Conservation (phyloP, 2,113 vertebrate genomes). For the Colaptes auratus region DNA sequence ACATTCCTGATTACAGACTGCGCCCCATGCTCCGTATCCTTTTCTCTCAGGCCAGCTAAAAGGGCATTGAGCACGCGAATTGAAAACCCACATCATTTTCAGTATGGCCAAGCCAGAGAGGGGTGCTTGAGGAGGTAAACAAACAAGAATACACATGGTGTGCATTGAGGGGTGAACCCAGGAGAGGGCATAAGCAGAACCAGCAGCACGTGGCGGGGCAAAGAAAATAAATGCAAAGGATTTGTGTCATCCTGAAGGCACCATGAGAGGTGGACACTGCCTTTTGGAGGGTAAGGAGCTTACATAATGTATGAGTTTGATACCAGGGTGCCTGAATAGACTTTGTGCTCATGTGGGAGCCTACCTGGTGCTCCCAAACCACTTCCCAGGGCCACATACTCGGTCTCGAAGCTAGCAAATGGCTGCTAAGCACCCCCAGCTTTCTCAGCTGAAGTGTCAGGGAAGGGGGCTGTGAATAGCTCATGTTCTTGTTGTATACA, state of each 20-base stretch:
- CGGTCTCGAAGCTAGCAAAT: background rate
- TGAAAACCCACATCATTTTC: background rate
- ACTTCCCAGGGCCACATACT: background rate
- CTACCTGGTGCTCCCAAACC: background rate
- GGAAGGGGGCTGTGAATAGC: background rate
- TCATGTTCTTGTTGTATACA: background rate
- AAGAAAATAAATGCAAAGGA: background rate
- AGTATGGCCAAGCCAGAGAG: background rate
- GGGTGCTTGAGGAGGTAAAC: background rate
- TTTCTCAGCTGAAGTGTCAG: background rate
- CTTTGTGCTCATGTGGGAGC: background rate
- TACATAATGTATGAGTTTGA: background rate
- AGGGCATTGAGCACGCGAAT: background rate
- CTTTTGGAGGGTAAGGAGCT: background rate
- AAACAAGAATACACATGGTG: background rate
- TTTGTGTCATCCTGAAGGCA: background rate
- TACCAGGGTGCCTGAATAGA: background rate
- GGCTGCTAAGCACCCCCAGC: background rate
- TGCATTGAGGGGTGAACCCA: background rate
- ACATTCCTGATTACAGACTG: conserved; percentile 92
- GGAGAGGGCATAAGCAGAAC: background rate
- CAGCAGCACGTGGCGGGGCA: background rate
- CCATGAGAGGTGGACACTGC: background rate
- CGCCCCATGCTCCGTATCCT: conserved; percentile 96
- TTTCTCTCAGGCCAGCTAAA: background rate